These are phyloP conservation scores for Spheniscus mendiculus DNA, from an alignment of 2,113 vertebrate species.

Conservation along the genomic window DNA sequence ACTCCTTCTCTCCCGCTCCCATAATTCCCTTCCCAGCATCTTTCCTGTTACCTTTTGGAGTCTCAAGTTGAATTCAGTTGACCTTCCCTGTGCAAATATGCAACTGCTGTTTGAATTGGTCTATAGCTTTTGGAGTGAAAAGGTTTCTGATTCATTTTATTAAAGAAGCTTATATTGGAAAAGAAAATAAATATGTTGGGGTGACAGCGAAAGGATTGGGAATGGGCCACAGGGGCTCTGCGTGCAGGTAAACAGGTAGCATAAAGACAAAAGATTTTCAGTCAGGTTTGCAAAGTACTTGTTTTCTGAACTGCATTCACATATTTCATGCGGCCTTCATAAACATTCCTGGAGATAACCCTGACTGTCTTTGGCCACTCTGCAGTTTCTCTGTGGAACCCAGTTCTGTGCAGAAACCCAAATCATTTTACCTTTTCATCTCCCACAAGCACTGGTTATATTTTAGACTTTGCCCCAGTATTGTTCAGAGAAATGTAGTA, in stretches of 20 bases:
- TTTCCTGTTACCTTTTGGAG: not conserved
- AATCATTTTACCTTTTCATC: too few species aligned
- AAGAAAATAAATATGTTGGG: not conserved
- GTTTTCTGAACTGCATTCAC: not conserved
- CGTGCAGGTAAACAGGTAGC: rapidly evolving
- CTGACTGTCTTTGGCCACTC: not conserved
- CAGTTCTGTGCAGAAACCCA: not conserved
- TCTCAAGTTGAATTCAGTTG: not conserved
- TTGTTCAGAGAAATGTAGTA: not conserved
- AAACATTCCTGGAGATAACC: not conserved
- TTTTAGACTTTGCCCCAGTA: not conserved
- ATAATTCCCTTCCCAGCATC: not conserved
- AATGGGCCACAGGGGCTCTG: not conserved
- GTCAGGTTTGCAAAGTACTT: not conserved
- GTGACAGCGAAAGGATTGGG: not conserved
- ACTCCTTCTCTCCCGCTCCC: not conserved
- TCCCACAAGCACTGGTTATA: not conserved
- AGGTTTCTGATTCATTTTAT: not conserved
- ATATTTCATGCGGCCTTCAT: not conserved
- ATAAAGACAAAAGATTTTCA: not conserved
- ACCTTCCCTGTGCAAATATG: not conserved
- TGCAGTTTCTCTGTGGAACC: not conserved
- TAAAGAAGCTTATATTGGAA: not conserved
- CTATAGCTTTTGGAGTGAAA: not conserved
- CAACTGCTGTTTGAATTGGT: not conserved